Evolutionary conservation across 2,888 invertebrate species (phyloP).

Genomic region (Physocephala rufipes): DNA sequence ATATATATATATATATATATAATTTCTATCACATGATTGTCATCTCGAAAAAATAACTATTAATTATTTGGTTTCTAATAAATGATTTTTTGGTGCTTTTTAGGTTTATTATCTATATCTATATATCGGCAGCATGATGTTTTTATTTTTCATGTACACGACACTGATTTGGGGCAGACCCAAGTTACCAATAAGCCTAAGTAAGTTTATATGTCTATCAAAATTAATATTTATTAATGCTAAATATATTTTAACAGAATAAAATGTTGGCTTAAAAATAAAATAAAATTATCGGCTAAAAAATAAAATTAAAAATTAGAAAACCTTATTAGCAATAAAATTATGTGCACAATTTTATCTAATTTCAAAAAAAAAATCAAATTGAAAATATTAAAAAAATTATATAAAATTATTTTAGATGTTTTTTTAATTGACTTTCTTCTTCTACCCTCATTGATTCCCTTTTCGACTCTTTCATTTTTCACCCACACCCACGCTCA

Average conservation of each 20-base stretch:
- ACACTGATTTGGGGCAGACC: conserved; percentile 77
- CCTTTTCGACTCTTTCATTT: neutral
- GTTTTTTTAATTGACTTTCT: neutral
- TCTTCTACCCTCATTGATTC: neutral
- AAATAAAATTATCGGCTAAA: too few relatives aligned
- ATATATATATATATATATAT: too few relatives aligned
- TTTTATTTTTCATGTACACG: conserved; percentile 84
- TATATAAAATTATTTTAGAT: neutral
- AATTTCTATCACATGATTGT: neutral
- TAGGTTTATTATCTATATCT: conserved; percentile 88
- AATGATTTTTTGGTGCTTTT: conserved; percentile 4
- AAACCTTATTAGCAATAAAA: neutral
- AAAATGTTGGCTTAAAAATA: too few relatives aligned
- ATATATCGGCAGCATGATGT: conserved; percentile 86
- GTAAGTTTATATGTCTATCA: conserved; percentile 69
- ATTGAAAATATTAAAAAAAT: neutral
- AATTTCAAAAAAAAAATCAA: neutral
- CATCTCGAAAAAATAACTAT: too few relatives aligned
- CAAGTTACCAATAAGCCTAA: conserved; percentile 68
- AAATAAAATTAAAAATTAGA: neutral
- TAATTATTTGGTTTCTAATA: neutral
- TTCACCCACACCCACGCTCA: neutral
- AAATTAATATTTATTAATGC: conserved; percentile 24
- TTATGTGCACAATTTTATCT: neutral
- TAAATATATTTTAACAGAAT: too few relatives aligned